A percentile compares a stretch with the other conserved stretches of the same genome.
phyloP scores from a whole-genome alignment of 2,797 vertebrate species.

The Lepidocolaptes lacrymiger region DNA sequence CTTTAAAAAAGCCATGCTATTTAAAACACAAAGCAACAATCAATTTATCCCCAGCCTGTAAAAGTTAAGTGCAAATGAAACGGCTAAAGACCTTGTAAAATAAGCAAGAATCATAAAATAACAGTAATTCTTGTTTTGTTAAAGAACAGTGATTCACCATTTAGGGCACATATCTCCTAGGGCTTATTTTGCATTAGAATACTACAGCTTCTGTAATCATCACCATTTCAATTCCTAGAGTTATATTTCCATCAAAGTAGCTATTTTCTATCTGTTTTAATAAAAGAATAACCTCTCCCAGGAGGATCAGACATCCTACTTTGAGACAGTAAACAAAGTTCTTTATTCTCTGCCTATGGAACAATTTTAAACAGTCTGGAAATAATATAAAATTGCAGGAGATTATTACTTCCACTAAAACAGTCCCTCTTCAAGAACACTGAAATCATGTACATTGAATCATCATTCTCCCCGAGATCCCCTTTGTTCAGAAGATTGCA shows the following conservation, averaged over 20 bases:
- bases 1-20: conserved; percentile 10
- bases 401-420: conserved; percentile 43
- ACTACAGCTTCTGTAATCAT: conserved; percentile 41
- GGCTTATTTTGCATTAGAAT: conserved; percentile 60
- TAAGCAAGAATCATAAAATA: conserved; percentile 53
- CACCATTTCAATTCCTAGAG: conserved; percentile 35
- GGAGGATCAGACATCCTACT: conserved; percentile 46
- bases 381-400: conserved; percentile 53
- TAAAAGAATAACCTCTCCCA: conserved; percentile 61
- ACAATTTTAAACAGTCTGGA: conserved; percentile 24
- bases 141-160: conserved; percentile 39
- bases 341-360: conserved; percentile 42
- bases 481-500: conserved; percentile 20
- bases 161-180: conserved; percentile 45
- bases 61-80: conserved; percentile 55
- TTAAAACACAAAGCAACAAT: conserved; percentile 37
- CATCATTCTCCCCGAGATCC: background rate
- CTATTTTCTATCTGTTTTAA: conserved; percentile 56
- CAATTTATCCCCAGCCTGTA: conserved; percentile 37
- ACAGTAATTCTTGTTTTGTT: conserved; percentile 59
- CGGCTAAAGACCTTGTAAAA: conserved; percentile 53
- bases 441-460: background rate
- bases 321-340: conserved; percentile 55
- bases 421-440: background rate
- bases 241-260: conserved; percentile 23